These are phyloP conservation scores for Tetramorium parvispinum DNA, from an alignment of 1,140 invertebrate species.

Conservation along the genomic window DNA sequence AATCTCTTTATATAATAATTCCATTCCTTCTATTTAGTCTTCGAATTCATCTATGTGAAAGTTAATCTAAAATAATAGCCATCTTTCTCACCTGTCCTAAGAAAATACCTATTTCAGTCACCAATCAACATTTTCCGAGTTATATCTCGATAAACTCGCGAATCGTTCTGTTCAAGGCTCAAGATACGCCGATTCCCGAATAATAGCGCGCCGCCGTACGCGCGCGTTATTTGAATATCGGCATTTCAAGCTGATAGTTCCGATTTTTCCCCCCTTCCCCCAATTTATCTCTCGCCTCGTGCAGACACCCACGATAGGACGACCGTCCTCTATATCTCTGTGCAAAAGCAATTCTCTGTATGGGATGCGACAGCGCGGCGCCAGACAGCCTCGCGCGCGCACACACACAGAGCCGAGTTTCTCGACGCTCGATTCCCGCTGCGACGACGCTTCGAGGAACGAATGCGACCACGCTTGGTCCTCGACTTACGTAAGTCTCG, in stretches of 20 bases:
- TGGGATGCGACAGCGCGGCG: constrained; percentile 74
- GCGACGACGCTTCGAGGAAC: constrained; percentile 49
- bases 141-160: neutral
- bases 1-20: neutral
- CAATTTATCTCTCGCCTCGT: constrained; percentile 26
- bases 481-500: constrained; percentile 54
- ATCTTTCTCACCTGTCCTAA: neutral
- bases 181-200: neutral
- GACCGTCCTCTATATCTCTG: constrained; percentile 10
- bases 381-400: constrained; percentile 61
- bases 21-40: neutral
- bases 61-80: neutral
- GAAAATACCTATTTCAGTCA: neutral
- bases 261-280: neutral
- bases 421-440: constrained; percentile 56
- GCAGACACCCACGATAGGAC: constrained; percentile 2
- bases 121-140: neutral
- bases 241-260: constrained; percentile 34
- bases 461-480: constrained; percentile 42
- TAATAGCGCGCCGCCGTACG: neutral
- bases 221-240: constrained; percentile 10
- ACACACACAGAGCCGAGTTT: constrained; percentile 48
- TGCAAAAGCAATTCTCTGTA: constrained; percentile 71
- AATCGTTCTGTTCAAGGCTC: neutral
- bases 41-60: neutral